Evolutionary conservation across 1,140 invertebrate species (phyloP).

Genomic region (Chironomus striatipennis): DNA sequence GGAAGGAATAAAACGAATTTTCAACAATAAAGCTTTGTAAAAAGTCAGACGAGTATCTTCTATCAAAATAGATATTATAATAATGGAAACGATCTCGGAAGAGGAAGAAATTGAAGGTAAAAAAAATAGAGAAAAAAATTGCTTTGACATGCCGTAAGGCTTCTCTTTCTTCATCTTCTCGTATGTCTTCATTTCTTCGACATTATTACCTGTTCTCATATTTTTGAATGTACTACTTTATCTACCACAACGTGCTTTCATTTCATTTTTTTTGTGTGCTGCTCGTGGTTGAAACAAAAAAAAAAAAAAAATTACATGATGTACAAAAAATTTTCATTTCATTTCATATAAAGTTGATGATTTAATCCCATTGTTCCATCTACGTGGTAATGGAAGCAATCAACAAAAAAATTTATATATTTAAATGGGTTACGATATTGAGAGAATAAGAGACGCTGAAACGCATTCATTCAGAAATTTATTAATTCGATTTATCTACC

Average conservation of each 20-base stretch:
- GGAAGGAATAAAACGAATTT: background rate
- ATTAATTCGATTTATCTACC: no score
- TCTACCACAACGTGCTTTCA: background rate
- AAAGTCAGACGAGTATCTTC: no score
- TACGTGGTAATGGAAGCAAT: no score
- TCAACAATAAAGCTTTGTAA: background rate
- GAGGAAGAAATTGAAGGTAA: slow-evolving; percentile 55
- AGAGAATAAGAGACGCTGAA: no score
- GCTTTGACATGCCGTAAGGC: background rate
- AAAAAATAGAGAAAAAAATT: slow-evolving; percentile 34
- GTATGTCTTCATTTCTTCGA: background rate
- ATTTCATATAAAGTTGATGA: no score
- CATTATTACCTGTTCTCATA: background rate
- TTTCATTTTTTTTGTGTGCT: background rate
- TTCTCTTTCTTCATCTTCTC: background rate
- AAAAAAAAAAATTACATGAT: no score
- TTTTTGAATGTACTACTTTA: background rate
- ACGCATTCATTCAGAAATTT: no score
- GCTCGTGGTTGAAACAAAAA: no score
- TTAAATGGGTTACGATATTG: no score
- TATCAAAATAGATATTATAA: slow-evolving; percentile 28
- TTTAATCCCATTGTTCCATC: no score
- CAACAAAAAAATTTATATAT: no score
- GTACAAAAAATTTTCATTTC: no score
- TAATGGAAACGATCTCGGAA: slow-evolving; percentile 57